Percentiles rank a stretch among this genome's conserved stretches.
These are phyloP conservation scores for Cyclopterus lumpus DNA, from an alignment of 2,797 vertebrate genomes.

Conservation along the genomic window DNA sequence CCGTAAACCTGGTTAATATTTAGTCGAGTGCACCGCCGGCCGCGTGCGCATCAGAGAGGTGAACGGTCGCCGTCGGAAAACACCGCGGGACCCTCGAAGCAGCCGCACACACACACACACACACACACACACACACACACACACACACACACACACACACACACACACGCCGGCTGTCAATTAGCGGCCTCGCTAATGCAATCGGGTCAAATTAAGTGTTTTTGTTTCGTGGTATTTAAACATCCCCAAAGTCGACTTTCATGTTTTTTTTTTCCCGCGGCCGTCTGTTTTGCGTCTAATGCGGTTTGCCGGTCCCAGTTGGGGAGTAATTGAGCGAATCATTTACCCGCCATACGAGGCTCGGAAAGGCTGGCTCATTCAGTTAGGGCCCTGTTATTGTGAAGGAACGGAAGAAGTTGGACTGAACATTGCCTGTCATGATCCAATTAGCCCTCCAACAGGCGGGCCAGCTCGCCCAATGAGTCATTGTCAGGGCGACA, in stretches of 20 bases:
- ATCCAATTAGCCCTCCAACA: conserved; percentile 82
- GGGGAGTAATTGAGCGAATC: conserved; percentile 85
- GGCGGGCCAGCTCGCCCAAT: conserved; percentile 73
- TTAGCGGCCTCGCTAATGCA: conserved; percentile 75
- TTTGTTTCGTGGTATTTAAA: conserved; percentile 87
- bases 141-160: too few relatives aligned
- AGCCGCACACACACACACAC: conserved; percentile 64
- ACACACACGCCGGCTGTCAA: conserved; percentile 81
- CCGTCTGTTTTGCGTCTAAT: conserved; percentile 84
- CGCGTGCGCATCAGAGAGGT: conserved; percentile 66
- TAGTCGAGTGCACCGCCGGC: conserved; percentile 58
- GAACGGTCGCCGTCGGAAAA: conserved; percentile 67
- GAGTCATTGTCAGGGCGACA: conserved; percentile 75
- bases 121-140: too few relatives aligned
- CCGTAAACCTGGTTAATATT: conserved; percentile 75
- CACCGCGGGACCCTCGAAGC: conserved; percentile 62
- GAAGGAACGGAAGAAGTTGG: conserved; percentile 87
- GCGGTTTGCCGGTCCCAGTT: conserved; percentile 81
- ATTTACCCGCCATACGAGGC: conserved; percentile 81
- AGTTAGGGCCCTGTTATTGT: conserved; percentile 86
- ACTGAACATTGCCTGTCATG: conserved; percentile 81
- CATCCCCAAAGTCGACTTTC: conserved; percentile 85
- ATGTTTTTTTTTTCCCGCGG: conserved; percentile 65
- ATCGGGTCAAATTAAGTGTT: conserved; percentile 85
- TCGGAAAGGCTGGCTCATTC: conserved; percentile 81